phyloP scores from a whole-genome alignment of 2,797 vertebrate genomes.

The Podarcis siculus region DNA sequence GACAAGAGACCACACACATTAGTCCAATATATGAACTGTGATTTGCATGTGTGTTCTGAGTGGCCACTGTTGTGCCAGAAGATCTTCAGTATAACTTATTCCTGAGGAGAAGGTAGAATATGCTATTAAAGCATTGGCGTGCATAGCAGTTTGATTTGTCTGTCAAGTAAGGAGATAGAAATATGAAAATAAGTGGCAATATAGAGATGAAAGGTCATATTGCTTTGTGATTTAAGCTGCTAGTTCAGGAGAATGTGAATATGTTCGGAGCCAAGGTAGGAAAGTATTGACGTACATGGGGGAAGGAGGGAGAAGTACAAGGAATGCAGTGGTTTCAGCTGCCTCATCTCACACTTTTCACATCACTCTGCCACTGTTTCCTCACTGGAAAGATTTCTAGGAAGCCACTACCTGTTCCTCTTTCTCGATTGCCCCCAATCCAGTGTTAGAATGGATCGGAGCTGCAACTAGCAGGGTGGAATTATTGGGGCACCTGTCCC shows the following conservation, averaged over 20 bases:
- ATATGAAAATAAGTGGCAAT: conserved; percentile 1
- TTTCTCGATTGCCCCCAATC: neutral
- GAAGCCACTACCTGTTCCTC: neutral
- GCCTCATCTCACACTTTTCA: neutral
- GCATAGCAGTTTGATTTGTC: conserved; percentile 4
- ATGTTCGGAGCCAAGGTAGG: neutral
- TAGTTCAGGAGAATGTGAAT: neutral
- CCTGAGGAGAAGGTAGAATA: neutral
- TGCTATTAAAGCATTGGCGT: conserved; percentile 1
- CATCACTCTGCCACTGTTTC: neutral
- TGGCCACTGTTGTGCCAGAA: neutral
- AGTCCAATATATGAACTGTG: neutral
- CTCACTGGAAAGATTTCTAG: neutral
- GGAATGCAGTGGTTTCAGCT: neutral
- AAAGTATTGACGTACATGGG: neutral
- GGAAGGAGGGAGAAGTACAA: neutral
- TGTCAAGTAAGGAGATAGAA: neutral
- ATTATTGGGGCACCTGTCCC: neutral
- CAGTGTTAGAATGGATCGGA: neutral
- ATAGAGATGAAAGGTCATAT: conserved; percentile 7
- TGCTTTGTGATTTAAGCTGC: conserved; percentile 20
- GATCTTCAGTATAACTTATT: neutral
- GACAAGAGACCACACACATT: neutral
- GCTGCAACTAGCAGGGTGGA: neutral
- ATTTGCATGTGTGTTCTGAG: conserved; percentile 11